Percentiles rank a stretch among this genome's conserved stretches.
Conservation (phyloP, 2,797 vertebrate species). For the Dryobates pubescens region DNA sequence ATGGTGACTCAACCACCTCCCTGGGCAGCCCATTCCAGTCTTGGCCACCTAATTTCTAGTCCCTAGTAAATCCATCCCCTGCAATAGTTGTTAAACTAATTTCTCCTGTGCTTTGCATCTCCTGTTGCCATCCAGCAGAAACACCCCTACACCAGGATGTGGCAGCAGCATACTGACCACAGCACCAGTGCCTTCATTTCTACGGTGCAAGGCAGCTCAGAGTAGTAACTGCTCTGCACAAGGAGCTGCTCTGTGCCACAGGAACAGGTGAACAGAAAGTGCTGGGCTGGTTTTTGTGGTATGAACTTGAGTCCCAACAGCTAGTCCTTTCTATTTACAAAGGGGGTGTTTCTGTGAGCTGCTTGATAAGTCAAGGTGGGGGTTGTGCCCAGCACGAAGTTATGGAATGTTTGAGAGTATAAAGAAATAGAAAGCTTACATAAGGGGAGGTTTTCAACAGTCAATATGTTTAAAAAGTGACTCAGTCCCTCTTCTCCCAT, state of each 20-base stretch:
- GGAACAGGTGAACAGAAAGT: not conserved
- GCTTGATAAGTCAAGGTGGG: conserved; percentile 10
- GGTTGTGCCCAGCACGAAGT: not conserved
- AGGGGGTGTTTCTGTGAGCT: conserved; percentile 39
- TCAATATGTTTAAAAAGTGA: not conserved
- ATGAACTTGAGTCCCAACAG: not conserved
- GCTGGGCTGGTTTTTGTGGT: not conserved
- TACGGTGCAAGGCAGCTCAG: not conserved
- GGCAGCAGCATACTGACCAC: not conserved
- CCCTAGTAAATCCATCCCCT: not conserved
- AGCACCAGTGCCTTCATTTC: fast-evolving
- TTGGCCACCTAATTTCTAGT: too few species aligned
- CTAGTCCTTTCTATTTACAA: conserved; percentile 48
- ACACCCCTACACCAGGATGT: fast-evolving
- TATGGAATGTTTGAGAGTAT: not conserved
- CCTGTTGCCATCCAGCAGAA: not conserved
- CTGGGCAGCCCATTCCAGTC: too few species aligned
- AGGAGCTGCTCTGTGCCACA: not conserved
- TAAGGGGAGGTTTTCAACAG: conserved; percentile 29
- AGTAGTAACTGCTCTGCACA: fast-evolving
- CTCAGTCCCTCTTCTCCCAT: not conserved
- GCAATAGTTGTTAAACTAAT: not conserved
- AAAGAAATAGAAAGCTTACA: conserved; percentile 14
- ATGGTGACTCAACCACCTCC: too few species aligned
- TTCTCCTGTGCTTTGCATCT: not conserved